These are phyloP conservation scores for Augochlora pura DNA, from an alignment of 1,140 invertebrate species.

Conservation along the genomic window DNA sequence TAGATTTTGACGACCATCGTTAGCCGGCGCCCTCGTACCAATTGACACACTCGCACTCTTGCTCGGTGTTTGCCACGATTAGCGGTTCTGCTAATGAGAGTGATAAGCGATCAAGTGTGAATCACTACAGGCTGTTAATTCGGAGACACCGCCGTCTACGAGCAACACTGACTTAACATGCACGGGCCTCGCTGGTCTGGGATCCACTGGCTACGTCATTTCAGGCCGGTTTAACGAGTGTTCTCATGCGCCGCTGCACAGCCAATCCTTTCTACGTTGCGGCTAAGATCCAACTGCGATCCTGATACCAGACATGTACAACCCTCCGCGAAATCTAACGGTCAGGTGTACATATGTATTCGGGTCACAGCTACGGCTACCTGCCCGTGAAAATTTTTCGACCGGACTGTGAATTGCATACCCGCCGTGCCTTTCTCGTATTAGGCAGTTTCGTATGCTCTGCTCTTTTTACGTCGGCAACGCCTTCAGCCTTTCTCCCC, in stretches of 20 bases:
- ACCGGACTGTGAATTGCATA: not conserved
- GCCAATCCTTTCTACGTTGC: not conserved
- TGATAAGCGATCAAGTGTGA: conserved; percentile 39
- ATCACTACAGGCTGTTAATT: conserved; percentile 36
- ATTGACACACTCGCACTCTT: conserved; percentile 40
- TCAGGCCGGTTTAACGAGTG: conserved; percentile 42
- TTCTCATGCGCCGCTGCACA: conserved; percentile 24
- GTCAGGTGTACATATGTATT: not conserved
- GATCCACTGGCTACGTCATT: conserved; percentile 52
- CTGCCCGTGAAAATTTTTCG: conserved; percentile 17
- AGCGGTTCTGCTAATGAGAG: conserved; percentile 19
- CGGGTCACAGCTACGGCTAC: conserved; percentile 5
- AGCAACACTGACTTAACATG: conserved; percentile 48
- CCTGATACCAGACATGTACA: not conserved
- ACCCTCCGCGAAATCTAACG: conserved; percentile 15
- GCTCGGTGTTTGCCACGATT: conserved; percentile 16
- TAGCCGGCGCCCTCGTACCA: conserved; percentile 40
- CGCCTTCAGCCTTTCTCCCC: not conserved
- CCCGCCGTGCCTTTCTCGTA: not conserved
- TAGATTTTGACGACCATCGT: conserved; percentile 94
- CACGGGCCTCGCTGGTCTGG: conserved; percentile 35
- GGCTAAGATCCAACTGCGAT: conserved; percentile 1
- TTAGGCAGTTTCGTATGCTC: not conserved
- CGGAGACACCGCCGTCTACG: conserved; percentile 2
- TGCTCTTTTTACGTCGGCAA: not conserved